Base-by-base conservation (phyloP, 92 coral and sea anemone species). In the Phenganax stokvisi region DNA sequence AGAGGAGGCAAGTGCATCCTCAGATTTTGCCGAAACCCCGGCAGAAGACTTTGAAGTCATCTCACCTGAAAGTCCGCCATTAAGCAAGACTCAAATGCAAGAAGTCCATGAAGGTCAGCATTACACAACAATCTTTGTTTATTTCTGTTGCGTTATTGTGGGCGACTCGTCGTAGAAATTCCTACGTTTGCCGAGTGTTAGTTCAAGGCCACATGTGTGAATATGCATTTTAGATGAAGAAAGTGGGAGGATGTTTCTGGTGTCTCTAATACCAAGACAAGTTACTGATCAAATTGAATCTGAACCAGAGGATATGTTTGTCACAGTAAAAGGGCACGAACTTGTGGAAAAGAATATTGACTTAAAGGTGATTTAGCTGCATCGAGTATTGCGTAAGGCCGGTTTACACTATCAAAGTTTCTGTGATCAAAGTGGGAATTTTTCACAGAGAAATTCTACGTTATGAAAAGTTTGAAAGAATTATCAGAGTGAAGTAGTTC, bases 281-380 rank as follows among this genome's bases (percentile, higher is more conserved):
- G n/a, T 44, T 15, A 29, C 81, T 57, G 81, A 76, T 20, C 70
- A 76, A 7, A 51, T 29, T 54, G 54, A 59, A 59, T 20, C 47
- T 37, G 47, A 37, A 37, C 47, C 47, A 12, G 80, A 53, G 20
- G 84, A 84, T 17, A 37, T 89, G 63, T 89, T 91, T 84, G 87
- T 89, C n/a, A 85, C 89, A 30, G 71, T 91, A 53, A 91, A 87
- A 37, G 87, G 83, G 8, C 80, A 89, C 54, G 86, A 83, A 44
- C 78, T 91, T 56, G 71, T 89, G 31, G 97, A 91, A 58, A 81
- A 81, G 76, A 88, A 89, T 61, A 78, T 25, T 52, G n/a, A 85
- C 37, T 85, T 84, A 66, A 89, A 88, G 85, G 97, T 91, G 60
- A 77, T 74, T 7, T 12, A 57, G 7, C 0, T 13, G 6, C 6